Conservation (phyloP, 2,113 vertebrate genomes). For the Amazona vittata region DNA sequence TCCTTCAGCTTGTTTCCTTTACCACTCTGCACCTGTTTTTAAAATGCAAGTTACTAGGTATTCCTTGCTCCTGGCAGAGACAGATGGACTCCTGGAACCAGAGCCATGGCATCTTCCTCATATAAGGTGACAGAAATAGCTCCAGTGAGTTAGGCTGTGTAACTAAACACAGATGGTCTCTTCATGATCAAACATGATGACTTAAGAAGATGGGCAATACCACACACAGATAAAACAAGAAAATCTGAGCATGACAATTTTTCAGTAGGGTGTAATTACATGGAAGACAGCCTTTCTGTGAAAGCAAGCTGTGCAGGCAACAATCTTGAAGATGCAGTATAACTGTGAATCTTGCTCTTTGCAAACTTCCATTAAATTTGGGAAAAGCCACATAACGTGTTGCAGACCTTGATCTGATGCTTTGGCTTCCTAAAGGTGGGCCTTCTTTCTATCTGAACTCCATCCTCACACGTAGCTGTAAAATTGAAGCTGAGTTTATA, state of each 20-base stretch:
- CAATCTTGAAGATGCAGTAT: background rate
- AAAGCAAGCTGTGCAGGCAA: constrained; percentile 42
- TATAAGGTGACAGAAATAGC: constrained; percentile 55
- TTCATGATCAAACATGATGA: constrained; percentile 31
- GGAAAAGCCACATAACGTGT: background rate
- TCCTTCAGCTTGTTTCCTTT: constrained; percentile 37
- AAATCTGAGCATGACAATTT: background rate
- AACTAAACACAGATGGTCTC: constrained; percentile 50
- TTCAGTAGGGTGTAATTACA: background rate
- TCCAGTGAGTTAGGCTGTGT: constrained; percentile 24
- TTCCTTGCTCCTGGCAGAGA: constrained; percentile 28
- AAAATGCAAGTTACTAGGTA: constrained; percentile 9
- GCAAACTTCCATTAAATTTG: background rate
- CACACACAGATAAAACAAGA: constrained; percentile 10
- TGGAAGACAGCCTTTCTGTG: background rate
- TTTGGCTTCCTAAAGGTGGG: background rate
- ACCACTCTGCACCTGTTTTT: constrained; percentile 61
- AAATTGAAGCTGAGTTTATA: background rate
- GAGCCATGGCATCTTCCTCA: constrained; percentile 31
- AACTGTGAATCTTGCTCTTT: background rate
- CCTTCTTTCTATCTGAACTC: background rate
- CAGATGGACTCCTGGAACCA: constrained; percentile 31
- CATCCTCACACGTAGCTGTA: background rate
- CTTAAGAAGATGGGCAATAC: constrained; percentile 24
- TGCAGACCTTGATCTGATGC: background rate